These are phyloP conservation scores for Epizoanthus ramosus DNA, from an alignment of 92 coral and sea anemone genomes.

Conservation along the genomic window DNA sequence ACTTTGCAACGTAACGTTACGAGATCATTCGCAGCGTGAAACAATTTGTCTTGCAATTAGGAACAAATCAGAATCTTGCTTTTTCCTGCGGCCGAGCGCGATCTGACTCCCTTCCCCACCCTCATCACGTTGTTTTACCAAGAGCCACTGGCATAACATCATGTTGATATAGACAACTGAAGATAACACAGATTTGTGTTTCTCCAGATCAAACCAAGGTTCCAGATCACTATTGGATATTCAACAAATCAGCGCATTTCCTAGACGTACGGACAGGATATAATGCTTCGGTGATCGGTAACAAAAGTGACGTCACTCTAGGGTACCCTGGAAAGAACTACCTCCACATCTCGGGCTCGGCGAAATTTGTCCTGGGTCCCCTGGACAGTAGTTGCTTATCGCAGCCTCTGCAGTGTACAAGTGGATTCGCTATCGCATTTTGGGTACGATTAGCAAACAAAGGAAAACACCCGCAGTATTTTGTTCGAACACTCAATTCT, in stretches of 20 bases:
- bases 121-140: no score
- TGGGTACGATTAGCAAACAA: constrained; percentile 5
- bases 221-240: constrained; percentile 22
- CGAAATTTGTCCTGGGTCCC: constrained; percentile 26
- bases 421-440: constrained; percentile 18
- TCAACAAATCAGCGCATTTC: background rate
- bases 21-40: no score
- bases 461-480: background rate
- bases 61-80: no score
- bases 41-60: no score
- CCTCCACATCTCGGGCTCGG: constrained; percentile 3
- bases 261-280: constrained; percentile 2
- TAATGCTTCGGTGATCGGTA: constrained; percentile 15
- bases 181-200: background rate
- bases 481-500: background rate
- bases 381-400: constrained; percentile 20
- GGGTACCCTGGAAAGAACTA: background rate
- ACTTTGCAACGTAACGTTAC: no score
- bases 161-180: no score
- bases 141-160: no score
- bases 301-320: constrained; percentile 13
- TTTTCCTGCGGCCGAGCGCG: no score
- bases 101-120: no score
- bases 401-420: constrained; percentile 14
- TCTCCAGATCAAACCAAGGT: constrained; percentile 13